Evolutionary conservation across 1,140 invertebrate species (phyloP), one percentile per base, ranked within the genome.

Genomic region (Formica selysi): DNA sequence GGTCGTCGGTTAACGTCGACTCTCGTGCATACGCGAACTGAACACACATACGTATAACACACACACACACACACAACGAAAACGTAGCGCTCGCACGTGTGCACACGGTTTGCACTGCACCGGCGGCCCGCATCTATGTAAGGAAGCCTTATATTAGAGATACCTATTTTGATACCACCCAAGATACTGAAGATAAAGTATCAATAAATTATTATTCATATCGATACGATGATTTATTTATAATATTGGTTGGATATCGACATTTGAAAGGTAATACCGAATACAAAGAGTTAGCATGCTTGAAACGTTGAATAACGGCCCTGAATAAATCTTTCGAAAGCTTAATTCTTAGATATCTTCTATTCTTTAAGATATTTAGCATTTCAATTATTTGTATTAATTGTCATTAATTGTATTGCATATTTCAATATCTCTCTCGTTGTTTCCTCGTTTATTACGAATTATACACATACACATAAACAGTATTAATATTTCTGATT

Each of bases 1-100:
- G 54, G 74, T 79, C 74, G 76, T 88, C 87, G 89, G 90, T 91
- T 90, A 90, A 86, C 89, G 89, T 86, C 73, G 89, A 88, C 86
- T 84, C 79, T 76, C 44, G 86, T 86, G 89, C 89, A 90, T 90
- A 89, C 85, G 76, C 87, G 76, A 54, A 51, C 48, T 41, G 22
- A 83, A 57, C 48, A 57, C 48, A 73, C 36, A 59, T 22, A 64
- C 68, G n/a, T 71, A 36, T 68, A 44, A 54, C 4, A 11, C 44
- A 16, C 4, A 5, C 41, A 51, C 48, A 73, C 54, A 61, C 19
- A 48, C 51, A 71, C 54, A 38, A 86, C 78, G 73, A 74, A 87
- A 84, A 89, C 59, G 61, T 74, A 86, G 36, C 57, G 44, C 26
- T 59, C 57, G 76, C 81, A 89, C 87, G 87, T 88, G 79, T 38